Percentiles rank a stretch among this genome's conserved stretches.
Conservation (phyloP, 2,113 vertebrate genomes). For the Prochilodus magdalenae region DNA sequence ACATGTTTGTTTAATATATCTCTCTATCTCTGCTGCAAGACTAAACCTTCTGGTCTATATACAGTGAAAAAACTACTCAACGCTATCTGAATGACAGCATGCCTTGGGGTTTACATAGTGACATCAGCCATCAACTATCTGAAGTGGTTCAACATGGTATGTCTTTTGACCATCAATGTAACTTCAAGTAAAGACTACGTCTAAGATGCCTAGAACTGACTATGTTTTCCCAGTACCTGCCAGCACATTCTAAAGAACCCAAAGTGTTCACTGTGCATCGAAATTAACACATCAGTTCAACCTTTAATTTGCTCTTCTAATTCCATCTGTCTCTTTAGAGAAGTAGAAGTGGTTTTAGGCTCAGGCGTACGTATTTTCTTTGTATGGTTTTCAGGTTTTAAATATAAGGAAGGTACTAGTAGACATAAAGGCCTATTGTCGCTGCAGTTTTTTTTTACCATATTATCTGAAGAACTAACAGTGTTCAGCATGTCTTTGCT, state of each 20-base stretch:
- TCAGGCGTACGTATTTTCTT: too few species aligned
- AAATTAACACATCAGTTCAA: too few species aligned
- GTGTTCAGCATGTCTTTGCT: not conserved
- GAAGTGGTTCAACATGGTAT: not conserved
- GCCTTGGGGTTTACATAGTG: not conserved
- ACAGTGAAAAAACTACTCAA: not conserved
- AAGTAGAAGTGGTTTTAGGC: not conserved
- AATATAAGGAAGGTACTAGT: not conserved
- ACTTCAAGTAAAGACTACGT: not conserved
- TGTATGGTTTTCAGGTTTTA: not conserved
- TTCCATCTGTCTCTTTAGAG: too few species aligned
- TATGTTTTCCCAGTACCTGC: too few species aligned
- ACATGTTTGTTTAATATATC: not conserved
- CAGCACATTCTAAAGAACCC: too few species aligned
- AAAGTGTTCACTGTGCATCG: too few species aligned
- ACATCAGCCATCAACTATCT: not conserved
- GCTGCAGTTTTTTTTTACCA: not conserved
- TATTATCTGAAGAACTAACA: not conserved
- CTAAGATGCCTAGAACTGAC: too few species aligned
- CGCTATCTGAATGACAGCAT: not conserved
- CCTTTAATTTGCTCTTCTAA: too few species aligned
- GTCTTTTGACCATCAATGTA: not conserved
- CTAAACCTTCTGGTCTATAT: not conserved
- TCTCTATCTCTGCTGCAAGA: not conserved
- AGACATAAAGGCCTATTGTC: not conserved